Evolutionary conservation across 2,888 invertebrate genomes (phyloP), one percentile per base, ranked within the genome.

Genomic region (Eulithis prunata): DNA sequence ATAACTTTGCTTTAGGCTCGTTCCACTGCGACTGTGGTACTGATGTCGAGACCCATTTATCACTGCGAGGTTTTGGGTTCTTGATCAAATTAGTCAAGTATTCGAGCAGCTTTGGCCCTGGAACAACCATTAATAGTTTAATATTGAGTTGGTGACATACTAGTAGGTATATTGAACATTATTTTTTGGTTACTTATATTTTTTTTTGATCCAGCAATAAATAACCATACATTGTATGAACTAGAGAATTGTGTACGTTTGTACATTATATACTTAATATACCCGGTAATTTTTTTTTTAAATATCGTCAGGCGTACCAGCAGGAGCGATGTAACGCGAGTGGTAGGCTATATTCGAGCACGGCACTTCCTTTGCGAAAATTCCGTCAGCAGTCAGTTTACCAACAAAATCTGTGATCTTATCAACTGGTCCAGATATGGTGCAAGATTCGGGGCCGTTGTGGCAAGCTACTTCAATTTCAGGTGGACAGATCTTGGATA

Each of bases 261-360:
- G n/a, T n/a, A n/a, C n/a, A n/a, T n/a, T n/a, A n/a, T n/a, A n/a
- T n/a, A n/a, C n/a, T n/a, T n/a, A n/a, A n/a, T n/a, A 32, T 32
- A 32, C 6, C 4, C 32, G 6, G 32, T 32, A 32, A 5, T 0
- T 32, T 2, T 32, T 32, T 2, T 32, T 32, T 32, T 32, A 32
- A 32, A 32, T 32, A 3, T 6, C 32, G 6, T 6, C 5, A 3
- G 4, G 1, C 71, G 74, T 52, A 78, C 86, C 94, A 54, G 95
- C 94, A 38, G 93, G 89, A 1, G 94, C 92, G 75, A 98, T 96
- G 75, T 96, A 97, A 45, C 95, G 94, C 64, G 97, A 97, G 82
- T 98, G 97, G 80, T 97, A 98, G 0, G 98, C 97, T 69, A 97
- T 96, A 76, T 97, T 96, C 28, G 96, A 94, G 65, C 96, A 96